These are phyloP conservation scores for Himalopsyche anomala DNA, from an alignment of 2,888 invertebrate genomes.

Conservation along the genomic window DNA sequence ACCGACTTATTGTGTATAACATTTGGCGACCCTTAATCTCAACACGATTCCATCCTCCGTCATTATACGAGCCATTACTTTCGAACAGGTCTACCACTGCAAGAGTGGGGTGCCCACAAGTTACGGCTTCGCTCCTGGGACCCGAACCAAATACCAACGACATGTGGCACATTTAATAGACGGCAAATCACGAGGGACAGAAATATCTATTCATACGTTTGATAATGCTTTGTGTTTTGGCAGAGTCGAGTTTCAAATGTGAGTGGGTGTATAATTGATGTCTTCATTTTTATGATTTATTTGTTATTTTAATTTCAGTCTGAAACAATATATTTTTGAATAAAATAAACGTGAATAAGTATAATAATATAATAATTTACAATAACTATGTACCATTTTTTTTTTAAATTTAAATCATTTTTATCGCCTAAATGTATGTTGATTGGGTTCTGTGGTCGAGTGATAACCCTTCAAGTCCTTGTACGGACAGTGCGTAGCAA, in stretches of 20 bases:
- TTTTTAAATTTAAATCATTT: too few relatives aligned
- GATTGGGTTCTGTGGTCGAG: too few relatives aligned
- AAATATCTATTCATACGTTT: slow-evolving; percentile 42
- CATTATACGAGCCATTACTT: slow-evolving; percentile 43
- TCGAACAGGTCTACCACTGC: slow-evolving; percentile 7
- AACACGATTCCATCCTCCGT: slow-evolving; percentile 20
- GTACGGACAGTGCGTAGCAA: too few relatives aligned
- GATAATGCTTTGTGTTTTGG: slow-evolving; percentile 25
- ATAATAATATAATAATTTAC: background rate
- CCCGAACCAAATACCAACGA: slow-evolving; percentile 44
- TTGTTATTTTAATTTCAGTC: background rate
- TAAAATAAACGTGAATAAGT: background rate
- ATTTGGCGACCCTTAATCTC: slow-evolving; percentile 28
- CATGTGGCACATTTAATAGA: slow-evolving; percentile 55
- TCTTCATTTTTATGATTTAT: background rate
- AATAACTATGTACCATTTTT: too few relatives aligned
- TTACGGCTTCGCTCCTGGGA: slow-evolving; percentile 45
- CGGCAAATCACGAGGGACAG: slow-evolving; percentile 40
- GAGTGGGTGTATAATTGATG: slow-evolving; percentile 43
- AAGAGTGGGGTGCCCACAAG: slow-evolving; percentile 38
- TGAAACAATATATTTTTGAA: background rate
- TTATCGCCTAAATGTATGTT: too few relatives aligned
- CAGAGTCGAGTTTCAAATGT: slow-evolving; percentile 17
- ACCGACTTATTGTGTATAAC: slow-evolving; percentile 4
- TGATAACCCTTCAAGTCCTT: too few relatives aligned